Conservation (phyloP, 2,888 invertebrate genomes). For the Drosophila koepferae region DNA sequence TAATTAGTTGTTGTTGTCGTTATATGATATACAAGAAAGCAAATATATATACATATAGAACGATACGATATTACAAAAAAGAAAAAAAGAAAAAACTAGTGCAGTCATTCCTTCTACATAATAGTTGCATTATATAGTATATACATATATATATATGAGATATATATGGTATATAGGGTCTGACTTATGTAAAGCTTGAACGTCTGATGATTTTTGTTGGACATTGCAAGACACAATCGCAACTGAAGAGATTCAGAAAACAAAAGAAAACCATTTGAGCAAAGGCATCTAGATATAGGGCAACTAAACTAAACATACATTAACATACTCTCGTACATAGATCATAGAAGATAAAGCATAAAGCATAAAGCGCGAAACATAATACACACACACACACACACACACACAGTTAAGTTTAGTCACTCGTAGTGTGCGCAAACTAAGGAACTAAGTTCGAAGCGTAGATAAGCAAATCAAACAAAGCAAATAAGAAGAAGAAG, state of each 20-base stretch:
- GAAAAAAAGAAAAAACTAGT: slow-evolving; percentile 49
- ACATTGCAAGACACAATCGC: slow-evolving; percentile 81
- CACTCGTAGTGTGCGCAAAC: slow-evolving; percentile 60
- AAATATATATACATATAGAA: slow-evolving; percentile 59
- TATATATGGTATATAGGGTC: slow-evolving; percentile 59
- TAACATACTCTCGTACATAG: slow-evolving; percentile 40
- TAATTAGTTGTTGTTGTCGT: slow-evolving; percentile 80
- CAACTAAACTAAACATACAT: slow-evolving; percentile 29
- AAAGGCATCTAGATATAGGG: slow-evolving; percentile 18
- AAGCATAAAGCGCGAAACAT: neutral
- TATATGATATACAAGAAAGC: slow-evolving; percentile 64
- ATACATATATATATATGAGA: slow-evolving; percentile 53
- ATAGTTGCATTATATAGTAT: slow-evolving; percentile 56
- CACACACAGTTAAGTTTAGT: slow-evolving; percentile 67
- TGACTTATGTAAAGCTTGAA: slow-evolving; percentile 75
- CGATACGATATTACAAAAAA: slow-evolving; percentile 59
- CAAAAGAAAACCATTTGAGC: slow-evolving; percentile 13
- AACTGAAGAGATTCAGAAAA: slow-evolving; percentile 48
- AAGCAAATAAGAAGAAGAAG: neutral
- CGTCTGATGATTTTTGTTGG: slow-evolving; percentile 79
- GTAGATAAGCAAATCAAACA: slow-evolving; percentile 1
- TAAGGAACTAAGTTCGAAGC: slow-evolving; percentile 71
- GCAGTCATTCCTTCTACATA: slow-evolving; percentile 74
- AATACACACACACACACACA: slow-evolving; percentile 28
- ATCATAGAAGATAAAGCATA: slow-evolving; percentile 33